Conservation (phyloP, 2,888 invertebrate species). For the Dynastes hyllus region DNA sequence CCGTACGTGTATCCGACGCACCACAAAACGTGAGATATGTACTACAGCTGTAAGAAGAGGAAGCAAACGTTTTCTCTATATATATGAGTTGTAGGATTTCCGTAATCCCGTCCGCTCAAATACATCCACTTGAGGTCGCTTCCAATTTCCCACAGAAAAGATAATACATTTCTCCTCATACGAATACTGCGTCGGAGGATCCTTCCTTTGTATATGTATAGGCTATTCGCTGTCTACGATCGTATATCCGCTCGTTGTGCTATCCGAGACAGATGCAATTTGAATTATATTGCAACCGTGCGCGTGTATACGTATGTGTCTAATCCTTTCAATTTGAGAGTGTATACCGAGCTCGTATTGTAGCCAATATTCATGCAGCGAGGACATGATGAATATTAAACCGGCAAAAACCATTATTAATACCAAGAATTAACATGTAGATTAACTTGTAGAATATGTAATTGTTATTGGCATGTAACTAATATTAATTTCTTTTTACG, state of each 20-base stretch:
- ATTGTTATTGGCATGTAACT: no score
- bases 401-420: no score
- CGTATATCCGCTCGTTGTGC: not conserved
- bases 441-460: no score
- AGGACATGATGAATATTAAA: no score
- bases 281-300: not conserved
- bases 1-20: no score
- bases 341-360: no score
- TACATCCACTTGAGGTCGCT: not conserved
- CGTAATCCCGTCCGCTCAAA: slow-evolving; percentile 13
- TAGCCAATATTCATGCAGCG: no score
- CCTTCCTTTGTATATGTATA: not conserved
- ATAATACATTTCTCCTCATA: slow-evolving; percentile 8
- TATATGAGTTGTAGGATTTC: slow-evolving; percentile 13
- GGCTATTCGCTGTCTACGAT: not conserved
- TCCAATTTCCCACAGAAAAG: slow-evolving; percentile 15
- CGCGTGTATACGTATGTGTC: not conserved
- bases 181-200: not conserved
- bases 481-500: no score
- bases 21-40: no score
- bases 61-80: not conserved
- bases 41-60: no score
- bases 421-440: no score
- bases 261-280: slow-evolving; percentile 5
- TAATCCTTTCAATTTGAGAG: no score